These are phyloP conservation scores for Phania funesta DNA, from an alignment of 2,888 invertebrate genomes.

Conservation along the genomic window DNA sequence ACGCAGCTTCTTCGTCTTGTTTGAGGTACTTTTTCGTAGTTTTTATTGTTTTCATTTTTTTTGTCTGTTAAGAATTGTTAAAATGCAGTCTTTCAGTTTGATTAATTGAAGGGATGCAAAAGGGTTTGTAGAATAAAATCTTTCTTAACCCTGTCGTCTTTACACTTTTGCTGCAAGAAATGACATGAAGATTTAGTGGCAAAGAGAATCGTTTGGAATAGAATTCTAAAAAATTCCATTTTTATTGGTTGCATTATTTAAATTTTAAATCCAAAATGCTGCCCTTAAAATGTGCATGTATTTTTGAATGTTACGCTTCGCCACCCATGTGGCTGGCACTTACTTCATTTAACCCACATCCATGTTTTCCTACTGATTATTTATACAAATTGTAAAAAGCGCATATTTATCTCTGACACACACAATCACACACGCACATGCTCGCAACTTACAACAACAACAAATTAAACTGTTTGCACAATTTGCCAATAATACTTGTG, in stretches of 20 bases:
- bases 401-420: conserved; percentile 20
- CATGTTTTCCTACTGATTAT: conserved; percentile 30
- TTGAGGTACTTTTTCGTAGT: neutral
- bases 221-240: neutral
- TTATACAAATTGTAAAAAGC: conserved; percentile 39
- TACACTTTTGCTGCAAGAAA: too few relatives aligned
- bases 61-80: neutral
- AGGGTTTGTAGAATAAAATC: too few relatives aligned
- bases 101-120: conserved; percentile 1
- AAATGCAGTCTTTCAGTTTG: conserved; percentile 15
- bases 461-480: conserved; percentile 42
- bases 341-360: neutral
- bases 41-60: neutral
- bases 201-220: neutral
- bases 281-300: neutral
- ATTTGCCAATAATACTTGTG: conserved; percentile 51
- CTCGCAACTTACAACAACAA: neutral
- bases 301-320: neutral
- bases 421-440: neutral
- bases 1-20: neutral
- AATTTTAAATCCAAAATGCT: neutral
- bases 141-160: too few relatives aligned
- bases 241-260: conserved; percentile 14
- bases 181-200: neutral
- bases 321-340: conserved; percentile 54